Evolutionary conservation across 2,113 vertebrate species (phyloP), one percentile per base, ranked within the genome.

Genomic region (Bufo gargarizans): DNA sequence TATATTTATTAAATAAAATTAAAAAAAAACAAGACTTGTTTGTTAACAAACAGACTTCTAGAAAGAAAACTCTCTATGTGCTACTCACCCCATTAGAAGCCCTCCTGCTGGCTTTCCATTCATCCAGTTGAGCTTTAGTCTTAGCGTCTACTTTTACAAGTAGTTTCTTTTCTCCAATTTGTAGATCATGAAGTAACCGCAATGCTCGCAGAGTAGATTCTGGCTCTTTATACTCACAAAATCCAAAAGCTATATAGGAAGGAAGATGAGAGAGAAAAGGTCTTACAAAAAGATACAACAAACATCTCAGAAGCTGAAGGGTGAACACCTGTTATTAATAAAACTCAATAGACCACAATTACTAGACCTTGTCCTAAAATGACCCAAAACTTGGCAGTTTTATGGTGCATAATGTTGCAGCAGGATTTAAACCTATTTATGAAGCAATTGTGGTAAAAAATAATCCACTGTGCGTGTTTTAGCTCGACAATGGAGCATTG

Each of bases 121-220:
- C 98, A 85, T 99, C 98, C 85, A 99, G 93, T 87, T 99, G 98
- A 88, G 97, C 97, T 93, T 99, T 99, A 87, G 98, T 99, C 93
- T 99, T 99, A 76, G 98, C 98, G 91, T 99, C 98, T 91, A 99
- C 98, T 94, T 99, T 99, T 82, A 99, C 98, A 58, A 99, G 95
- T 79, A 99, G 94, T 91, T 97, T 99, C 94, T 99, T 99, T 92
- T 99, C 98, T 90, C 98, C 98, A 88, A 99, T 97, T 91, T 96
- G 97, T 45, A 99, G 95, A 89, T 99, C 98, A 84, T 99, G 98
- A 20, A 99, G 95, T 77, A 99, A 93, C 78, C 98, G 96, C 82
- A 99, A 92, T 2, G 98, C 95, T 83, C 98, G 95, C n/a, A 99
- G 93, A 0, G 98, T 99, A 63, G 98, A 99, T 90, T 99, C 98